These are phyloP conservation scores for Leucania comma DNA, from an alignment of 2,888 invertebrate species.

Conservation along the genomic window DNA sequence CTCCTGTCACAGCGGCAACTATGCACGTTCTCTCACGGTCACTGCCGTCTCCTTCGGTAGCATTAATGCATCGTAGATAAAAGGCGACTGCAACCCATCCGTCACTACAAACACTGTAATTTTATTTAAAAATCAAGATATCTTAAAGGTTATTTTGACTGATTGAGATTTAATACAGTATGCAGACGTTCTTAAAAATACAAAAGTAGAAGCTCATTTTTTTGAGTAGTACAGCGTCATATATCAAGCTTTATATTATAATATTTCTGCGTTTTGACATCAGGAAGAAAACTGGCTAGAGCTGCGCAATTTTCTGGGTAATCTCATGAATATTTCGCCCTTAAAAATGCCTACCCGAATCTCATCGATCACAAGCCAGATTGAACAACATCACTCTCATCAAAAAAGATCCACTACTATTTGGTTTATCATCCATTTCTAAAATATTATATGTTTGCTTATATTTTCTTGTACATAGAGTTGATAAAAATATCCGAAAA, in stretches of 20 bases:
- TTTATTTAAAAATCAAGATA: no score
- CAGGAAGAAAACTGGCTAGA: conserved; percentile 9
- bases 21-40: no score
- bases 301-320: not conserved
- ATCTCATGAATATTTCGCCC: conserved; percentile 34
- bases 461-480: conserved; percentile 39
- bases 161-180: not conserved
- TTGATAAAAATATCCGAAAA: conserved; percentile 61
- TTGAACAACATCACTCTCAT: conserved; percentile 31
- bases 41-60: no score
- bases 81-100: no score
- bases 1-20: no score
- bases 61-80: no score
- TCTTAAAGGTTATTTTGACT: not conserved
- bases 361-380: conserved; percentile 25
- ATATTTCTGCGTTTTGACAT: not conserved
- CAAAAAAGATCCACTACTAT: conserved; percentile 27
- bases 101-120: no score
- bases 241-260: not conserved
- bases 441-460: conserved; percentile 37
- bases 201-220: no score
- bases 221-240: no score
- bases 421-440: conserved; percentile 29
- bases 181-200: not conserved
- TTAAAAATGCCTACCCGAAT: conserved; percentile 7